Conservation (phyloP, 1,140 invertebrate genomes). For the Gryllus bimaculatus region DNA sequence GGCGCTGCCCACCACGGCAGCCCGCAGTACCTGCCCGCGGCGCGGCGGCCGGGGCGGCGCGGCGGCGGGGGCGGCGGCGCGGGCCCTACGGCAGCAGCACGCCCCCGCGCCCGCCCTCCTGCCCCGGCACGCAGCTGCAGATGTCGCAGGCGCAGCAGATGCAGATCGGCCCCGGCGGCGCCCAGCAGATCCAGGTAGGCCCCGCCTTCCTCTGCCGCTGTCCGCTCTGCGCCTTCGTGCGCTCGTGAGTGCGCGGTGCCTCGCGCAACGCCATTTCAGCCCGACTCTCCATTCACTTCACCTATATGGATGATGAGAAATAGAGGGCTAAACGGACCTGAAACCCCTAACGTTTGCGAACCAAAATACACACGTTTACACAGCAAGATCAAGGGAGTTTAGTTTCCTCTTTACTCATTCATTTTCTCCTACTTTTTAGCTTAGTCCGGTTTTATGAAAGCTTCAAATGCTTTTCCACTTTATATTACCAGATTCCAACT, state of each 20-base stretch:
- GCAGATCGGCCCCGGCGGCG: slow-evolving; percentile 67
- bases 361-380: too few species aligned
- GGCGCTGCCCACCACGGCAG: slow-evolving; percentile 45
- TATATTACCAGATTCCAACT: too few species aligned
- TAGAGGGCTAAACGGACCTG: too few species aligned
- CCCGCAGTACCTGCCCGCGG: slow-evolving; percentile 48
- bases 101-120: slow-evolving; percentile 51
- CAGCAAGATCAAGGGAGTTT: too few species aligned
- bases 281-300: neutral
- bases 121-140: slow-evolving; percentile 46
- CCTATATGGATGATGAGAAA: neutral
- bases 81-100: slow-evolving; percentile 45
- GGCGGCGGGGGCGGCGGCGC: slow-evolving; percentile 24
- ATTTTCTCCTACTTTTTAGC: too few species aligned
- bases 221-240: too few species aligned
- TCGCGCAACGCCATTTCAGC: neutral
- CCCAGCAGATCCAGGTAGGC: slow-evolving; percentile 46
- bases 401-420: too few species aligned
- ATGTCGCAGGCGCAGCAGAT: slow-evolving; percentile 79
- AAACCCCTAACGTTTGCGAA: too few species aligned
- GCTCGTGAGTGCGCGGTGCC: too few species aligned
- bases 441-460: too few species aligned
- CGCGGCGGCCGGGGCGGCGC: slow-evolving; percentile 24
- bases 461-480: too few species aligned
- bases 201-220: neutral